Evolutionary conservation across 2,797 vertebrate species (phyloP).

Genomic region (Anomalospiza imberbis): DNA sequence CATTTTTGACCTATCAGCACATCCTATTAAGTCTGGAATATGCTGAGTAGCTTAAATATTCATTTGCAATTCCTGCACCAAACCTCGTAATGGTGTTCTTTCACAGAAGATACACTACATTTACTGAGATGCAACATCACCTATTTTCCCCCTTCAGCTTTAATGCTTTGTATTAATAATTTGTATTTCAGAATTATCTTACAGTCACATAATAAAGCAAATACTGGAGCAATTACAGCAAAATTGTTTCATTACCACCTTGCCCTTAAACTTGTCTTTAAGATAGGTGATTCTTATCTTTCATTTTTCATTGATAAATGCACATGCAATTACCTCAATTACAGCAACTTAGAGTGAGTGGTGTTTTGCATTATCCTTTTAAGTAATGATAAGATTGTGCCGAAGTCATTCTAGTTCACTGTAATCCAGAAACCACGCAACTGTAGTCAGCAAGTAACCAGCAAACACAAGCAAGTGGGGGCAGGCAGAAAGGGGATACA

Average conservation of each 20-base stretch:
- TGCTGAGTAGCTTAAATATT: neutral
- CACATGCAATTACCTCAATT: neutral
- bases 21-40: neutral
- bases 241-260: neutral
- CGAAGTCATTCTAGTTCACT: neutral
- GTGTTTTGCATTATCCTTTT: neutral
- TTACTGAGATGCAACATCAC: neutral
- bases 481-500: neutral
- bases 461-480: neutral
- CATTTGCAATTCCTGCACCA: neutral
- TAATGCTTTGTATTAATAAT: neutral
- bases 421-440: neutral
- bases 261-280: neutral
- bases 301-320: neutral
- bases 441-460: neutral
- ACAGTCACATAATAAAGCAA: neutral
- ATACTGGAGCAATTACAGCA: neutral
- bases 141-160: neutral
- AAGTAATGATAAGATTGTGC: neutral
- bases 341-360: fast-evolving
- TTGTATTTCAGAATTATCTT: neutral
- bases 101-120: neutral
- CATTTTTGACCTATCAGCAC: neutral
- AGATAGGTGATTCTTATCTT: neutral
- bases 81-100: neutral